Percentiles rank a stretch among this genome's conserved stretches.
These are phyloP conservation scores for Syndactyla subalaris DNA, from an alignment of 2,797 vertebrate species.

Conservation along the genomic window DNA sequence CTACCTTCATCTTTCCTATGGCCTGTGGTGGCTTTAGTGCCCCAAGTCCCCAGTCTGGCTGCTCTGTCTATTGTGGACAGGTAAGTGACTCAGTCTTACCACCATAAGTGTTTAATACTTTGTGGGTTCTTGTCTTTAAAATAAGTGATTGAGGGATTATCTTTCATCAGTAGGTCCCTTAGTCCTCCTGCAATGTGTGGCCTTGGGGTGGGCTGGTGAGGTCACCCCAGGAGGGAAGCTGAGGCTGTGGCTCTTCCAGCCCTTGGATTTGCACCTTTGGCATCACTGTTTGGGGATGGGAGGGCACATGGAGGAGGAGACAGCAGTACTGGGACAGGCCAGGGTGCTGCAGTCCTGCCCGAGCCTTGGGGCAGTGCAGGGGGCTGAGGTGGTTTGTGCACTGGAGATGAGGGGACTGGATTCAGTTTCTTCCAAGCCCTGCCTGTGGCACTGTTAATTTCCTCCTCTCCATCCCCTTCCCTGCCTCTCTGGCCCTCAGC, in stretches of 20 bases:
- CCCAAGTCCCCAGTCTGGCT: accelerated
- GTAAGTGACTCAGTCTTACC: not conserved
- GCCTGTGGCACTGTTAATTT: accelerated
- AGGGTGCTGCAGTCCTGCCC: not conserved
- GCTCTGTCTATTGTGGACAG: not conserved
- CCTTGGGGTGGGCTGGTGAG: not conserved
- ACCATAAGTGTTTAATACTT: not conserved
- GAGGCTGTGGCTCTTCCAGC: not conserved
- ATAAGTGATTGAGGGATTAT: not conserved
- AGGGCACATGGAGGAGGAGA: not conserved
- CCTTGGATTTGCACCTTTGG: not conserved
- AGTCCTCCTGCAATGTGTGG: accelerated
- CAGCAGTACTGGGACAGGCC: not conserved
- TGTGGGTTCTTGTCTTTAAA: not conserved
- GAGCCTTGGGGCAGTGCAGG: accelerated
- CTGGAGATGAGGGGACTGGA: too few relatives aligned
- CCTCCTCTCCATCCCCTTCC: not conserved
- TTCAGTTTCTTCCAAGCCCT: not conserved
- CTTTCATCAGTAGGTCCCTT: not conserved
- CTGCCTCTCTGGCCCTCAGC: not conserved
- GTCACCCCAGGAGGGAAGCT: not conserved
- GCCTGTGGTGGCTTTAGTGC: not conserved
- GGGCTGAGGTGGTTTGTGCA: not conserved
- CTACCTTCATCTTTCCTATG: accelerated
- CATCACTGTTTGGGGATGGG: accelerated